These are phyloP conservation scores for Brachionus sp. DNA, from an alignment of 1,140 invertebrate species.

Conservation along the genomic window DNA sequence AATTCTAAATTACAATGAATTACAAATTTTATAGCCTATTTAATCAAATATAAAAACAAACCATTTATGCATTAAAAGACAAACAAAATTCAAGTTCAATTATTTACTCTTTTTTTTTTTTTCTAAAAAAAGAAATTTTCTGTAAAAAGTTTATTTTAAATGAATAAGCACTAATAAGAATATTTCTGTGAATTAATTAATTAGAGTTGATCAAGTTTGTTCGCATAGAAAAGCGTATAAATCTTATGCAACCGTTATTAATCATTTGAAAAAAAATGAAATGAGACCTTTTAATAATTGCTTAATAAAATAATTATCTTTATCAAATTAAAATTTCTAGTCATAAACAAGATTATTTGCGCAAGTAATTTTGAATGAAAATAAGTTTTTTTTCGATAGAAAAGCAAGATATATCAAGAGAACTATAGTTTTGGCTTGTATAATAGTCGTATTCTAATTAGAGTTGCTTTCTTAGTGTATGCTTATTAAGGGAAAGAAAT, in stretches of 20 bases:
- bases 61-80: neutral
- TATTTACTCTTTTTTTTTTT: neutral
- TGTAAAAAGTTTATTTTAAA: neutral
- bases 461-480: neutral
- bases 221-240: neutral
- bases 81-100: neutral
- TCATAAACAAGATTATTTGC: neutral
- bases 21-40: neutral
- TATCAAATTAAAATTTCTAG: neutral
- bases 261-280: neutral
- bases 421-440: neutral
- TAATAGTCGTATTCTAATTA: neutral
- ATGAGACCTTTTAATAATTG: neutral
- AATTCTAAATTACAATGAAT: neutral
- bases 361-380: neutral
- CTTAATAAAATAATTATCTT: neutral
- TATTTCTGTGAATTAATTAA: neutral
- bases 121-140: neutral
- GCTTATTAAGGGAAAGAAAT: neutral
- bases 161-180: neutral
- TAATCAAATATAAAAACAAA: neutral
- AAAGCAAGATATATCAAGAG: neutral
- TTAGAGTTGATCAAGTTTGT: neutral
- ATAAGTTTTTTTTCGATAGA: neutral
- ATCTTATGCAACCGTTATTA: neutral